Base-by-base conservation (phyloP, 2,888 invertebrate genomes). In the Calliopum simillimum region DNA sequence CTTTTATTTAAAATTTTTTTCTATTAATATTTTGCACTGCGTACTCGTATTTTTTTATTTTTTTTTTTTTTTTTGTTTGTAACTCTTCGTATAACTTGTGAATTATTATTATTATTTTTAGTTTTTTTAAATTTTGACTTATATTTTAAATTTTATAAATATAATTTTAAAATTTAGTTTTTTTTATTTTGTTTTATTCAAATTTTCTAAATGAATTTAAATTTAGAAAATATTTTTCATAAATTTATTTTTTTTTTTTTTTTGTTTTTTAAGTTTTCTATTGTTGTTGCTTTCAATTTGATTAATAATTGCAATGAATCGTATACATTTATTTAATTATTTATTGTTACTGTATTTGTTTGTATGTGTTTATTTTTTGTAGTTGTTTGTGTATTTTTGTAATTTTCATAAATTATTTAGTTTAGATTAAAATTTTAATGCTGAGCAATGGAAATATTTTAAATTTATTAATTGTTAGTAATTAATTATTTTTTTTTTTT, bases 241-340 rank as follows among this genome's bases (percentile, higher is more conserved):
- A 71, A 12, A 49, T 53, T 67, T 53, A 62, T 64, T 63, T 64
- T 69, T 58, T 69, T 69, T n/a, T n/a, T n/a, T n/a, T n/a, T n/a
- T n/a, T n/a, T n/a, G n/a, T n/a, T 69, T 67, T 21, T 33, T 25
- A 13, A n/a, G 16, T 23, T 44, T 53, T 58, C 44, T 47, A 16
- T 55, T 46, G 19, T 21, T 67, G 70, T 56, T 56, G 49, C 55
- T 55, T 78, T 81, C 78, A 81, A 78, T 79, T 83, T 75, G 70
- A 75, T 75, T 80, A 81, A 78, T 83, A 84, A 83, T 83, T 83
- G 84, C 82, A 81, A 77, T 78, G 79, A 78, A 79, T 83, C 82
- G 82, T 83, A 83, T 83, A 83, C 82, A 80, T 83, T 53, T 43
- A 59, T 81, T 79, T 76, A 69, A 72, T 76, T 73, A 72, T 73